Conservation (phyloP, 2,888 invertebrate genomes). For the Galerucella pusilla region DNA sequence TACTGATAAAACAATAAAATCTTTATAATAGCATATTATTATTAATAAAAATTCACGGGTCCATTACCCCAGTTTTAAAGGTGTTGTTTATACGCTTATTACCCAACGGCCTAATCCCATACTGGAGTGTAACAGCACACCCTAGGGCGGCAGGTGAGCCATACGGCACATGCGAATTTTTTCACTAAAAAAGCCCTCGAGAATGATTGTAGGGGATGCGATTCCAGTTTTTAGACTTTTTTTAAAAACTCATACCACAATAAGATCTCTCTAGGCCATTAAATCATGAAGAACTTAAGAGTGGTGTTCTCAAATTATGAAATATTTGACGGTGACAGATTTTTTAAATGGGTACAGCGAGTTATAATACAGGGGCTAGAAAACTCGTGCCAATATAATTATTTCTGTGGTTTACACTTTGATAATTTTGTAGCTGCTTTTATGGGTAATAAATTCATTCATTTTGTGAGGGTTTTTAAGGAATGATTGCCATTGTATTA, state of each 20-base stretch:
- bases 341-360: constrained; percentile 25
- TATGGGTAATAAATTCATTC: constrained; percentile 35
- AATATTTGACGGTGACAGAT: constrained; percentile 28
- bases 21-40: no score
- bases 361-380: constrained; percentile 22
- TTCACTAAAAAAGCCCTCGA: constrained; percentile 41
- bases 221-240: constrained; percentile 42
- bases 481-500: constrained; percentile 35
- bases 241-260: constrained; percentile 31
- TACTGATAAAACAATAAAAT: no score
- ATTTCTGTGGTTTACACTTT: constrained; percentile 34
- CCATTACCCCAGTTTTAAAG: background rate
- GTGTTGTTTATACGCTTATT: background rate
- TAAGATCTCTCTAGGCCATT: constrained; percentile 21
- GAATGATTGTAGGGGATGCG: constrained; percentile 41
- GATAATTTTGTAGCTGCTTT: constrained; percentile 24
- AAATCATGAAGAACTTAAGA: constrained; percentile 4
- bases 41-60: no score
- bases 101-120: constrained; percentile 6
- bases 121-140: constrained; percentile 31
- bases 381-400: constrained; percentile 37
- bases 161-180: constrained; percentile 45
- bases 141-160: constrained; percentile 47
- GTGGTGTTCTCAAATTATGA: constrained; percentile 30
- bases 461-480: constrained; percentile 30